Evolutionary conservation across 2,888 invertebrate genomes (phyloP).

Genomic region (Trachelus troglodyta): DNA sequence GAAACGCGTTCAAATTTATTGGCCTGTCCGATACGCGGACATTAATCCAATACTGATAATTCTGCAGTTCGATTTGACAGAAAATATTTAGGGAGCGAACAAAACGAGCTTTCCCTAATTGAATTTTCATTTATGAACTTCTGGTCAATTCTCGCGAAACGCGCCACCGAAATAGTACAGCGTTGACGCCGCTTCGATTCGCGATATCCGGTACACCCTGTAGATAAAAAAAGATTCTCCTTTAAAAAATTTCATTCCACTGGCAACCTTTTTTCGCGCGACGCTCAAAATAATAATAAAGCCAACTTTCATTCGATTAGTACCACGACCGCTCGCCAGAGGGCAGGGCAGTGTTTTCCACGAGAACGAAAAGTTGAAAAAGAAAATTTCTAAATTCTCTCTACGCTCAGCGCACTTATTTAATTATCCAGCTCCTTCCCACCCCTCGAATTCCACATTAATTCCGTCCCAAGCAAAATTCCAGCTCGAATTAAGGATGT

Average conservation of each 20-base stretch:
- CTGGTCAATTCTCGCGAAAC: not conserved
- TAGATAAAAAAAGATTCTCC: not conserved
- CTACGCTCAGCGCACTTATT: not conserved
- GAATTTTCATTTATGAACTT: not conserved
- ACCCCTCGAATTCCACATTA: not conserved
- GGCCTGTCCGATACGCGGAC: not conserved
- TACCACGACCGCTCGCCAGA: no score
- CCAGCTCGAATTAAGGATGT: not conserved
- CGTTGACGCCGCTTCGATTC: no score
- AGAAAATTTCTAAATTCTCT: not conserved
- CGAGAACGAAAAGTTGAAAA: not conserved
- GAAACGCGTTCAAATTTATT: not conserved
- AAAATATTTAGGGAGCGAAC: not conserved
- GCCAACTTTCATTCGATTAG: no score
- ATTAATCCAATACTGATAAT: not conserved
- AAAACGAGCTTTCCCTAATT: not conserved
- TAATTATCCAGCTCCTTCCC: not conserved
- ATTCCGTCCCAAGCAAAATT: not conserved
- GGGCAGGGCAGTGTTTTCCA: no score
- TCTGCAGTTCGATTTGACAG: not conserved
- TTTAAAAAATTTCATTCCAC: no score
- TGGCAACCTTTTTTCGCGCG: not conserved
- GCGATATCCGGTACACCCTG: not conserved
- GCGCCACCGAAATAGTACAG: not conserved
- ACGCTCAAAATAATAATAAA: no score